These are phyloP conservation scores for Callionymus lyra DNA, from an alignment of 2,113 vertebrate species.

Conservation along the genomic window DNA sequence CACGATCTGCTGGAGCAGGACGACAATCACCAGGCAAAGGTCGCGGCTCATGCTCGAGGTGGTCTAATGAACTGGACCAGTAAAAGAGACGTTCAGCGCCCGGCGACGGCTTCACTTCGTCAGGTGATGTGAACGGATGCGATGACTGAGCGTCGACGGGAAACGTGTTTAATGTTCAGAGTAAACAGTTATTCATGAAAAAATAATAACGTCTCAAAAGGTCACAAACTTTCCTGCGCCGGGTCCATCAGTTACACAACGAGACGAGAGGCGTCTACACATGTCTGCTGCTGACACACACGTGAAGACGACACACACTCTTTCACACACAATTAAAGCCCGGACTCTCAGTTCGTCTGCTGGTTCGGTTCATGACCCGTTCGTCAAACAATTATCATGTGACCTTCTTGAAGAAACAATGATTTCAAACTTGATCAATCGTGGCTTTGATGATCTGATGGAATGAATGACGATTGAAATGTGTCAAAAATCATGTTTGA, in stretches of 20 bases:
- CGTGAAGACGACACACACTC: too few relatives aligned
- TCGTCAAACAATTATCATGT: too few relatives aligned
- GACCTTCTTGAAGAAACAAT: too few relatives aligned
- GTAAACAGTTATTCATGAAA: constrained; percentile 70
- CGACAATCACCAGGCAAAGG: constrained; percentile 64
- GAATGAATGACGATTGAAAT: background rate
- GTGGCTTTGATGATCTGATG: too few relatives aligned
- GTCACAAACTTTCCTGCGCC: constrained; percentile 64
- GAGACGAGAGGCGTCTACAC: too few relatives aligned
- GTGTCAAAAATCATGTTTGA: too few relatives aligned
- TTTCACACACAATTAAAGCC: too few relatives aligned
- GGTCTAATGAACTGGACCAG: constrained; percentile 61
- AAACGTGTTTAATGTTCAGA: constrained; percentile 57
- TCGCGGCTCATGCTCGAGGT: constrained; percentile 66
- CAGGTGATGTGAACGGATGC: constrained; percentile 31
- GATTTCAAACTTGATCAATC: too few relatives aligned
- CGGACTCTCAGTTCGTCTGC: too few relatives aligned
- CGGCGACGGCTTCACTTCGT: constrained; percentile 35
- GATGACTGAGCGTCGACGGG: constrained; percentile 44
- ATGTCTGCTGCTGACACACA: too few relatives aligned
- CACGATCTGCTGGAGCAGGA: constrained; percentile 48
- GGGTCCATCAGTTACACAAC: constrained; percentile 53
- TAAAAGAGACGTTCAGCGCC: constrained; percentile 45
- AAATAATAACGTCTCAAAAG: constrained; percentile 72
- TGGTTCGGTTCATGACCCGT: too few relatives aligned